Conservation (phyloP, 2,113 vertebrate species). For the Perognathus longimembris region DNA sequence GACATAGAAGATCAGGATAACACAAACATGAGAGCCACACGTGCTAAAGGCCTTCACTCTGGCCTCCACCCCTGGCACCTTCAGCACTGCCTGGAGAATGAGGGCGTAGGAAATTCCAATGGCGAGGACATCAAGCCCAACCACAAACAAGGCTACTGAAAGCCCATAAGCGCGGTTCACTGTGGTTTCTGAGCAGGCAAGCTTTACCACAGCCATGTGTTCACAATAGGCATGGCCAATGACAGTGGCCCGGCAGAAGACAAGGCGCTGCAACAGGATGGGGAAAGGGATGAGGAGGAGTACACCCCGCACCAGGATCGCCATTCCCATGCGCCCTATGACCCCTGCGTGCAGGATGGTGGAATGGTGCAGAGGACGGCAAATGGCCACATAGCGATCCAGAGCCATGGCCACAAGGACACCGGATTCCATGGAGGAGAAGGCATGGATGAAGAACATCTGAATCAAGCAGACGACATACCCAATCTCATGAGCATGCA, state of each 20-base stretch:
- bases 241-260: conserved; percentile 58
- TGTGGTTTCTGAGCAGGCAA: conserved; percentile 72
- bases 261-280: conserved; percentile 54
- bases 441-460: conserved; percentile 76
- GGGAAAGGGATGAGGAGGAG: conserved; percentile 73
- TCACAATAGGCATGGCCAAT: conserved; percentile 76
- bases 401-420: conserved; percentile 74
- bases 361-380: conserved; percentile 74
- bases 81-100: conserved; percentile 72
- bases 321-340: conserved; percentile 53
- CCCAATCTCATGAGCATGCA: conserved; percentile 56
- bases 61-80: conserved; percentile 57
- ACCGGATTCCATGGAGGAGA: conserved; percentile 76
- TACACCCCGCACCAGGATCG: conserved; percentile 56
- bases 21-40: conserved; percentile 76
- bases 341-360: conserved; percentile 45
- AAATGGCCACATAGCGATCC: conserved; percentile 75
- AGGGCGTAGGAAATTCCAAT: conserved; percentile 71
- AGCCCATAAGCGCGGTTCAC: conserved; percentile 75
- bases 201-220: conserved; percentile 78
- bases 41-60: conserved; percentile 74
- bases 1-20: conserved; percentile 75
- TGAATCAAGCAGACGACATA: conserved; percentile 70
- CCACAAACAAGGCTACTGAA: conserved; percentile 71
- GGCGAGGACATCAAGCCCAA: conserved; percentile 71